Base-by-base conservation (phyloP, 1,140 invertebrate genomes). In the Drosophila bocki region DNA sequence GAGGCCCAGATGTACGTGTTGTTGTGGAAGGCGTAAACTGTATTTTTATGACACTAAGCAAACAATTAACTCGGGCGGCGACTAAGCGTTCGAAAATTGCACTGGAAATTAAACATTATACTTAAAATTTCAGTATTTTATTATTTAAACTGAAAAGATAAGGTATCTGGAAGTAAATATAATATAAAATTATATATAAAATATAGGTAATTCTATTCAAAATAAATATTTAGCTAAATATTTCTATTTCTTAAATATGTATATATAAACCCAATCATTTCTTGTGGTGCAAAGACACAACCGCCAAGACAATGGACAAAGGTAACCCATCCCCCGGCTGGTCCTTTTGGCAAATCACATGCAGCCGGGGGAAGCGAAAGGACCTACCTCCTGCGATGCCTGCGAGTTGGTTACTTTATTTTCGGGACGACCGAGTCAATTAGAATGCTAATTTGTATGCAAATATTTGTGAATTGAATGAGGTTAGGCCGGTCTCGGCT, bases 391-490 rank as follows among this genome's bases (percentile, higher is more conserved):
- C 35, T 12, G 48, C 50, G 22, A 59, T 7, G 22, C 58, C 71
- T 56, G 47, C 51, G 11, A 57, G 74, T 44, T 47, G 68, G 53
- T 68, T 75, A 88, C 58, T 80, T 80, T 79, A 84, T 75, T 87
- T 78, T 78, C 64, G 48, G 85, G 81, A 78, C 53, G n/a, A 33
- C 74, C 85, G 69, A 90, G 85, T 81, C 85, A 90, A 90, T 85
- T 85, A 85, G 78, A 88, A 88, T 88, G 75, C 85, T 88, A 90
- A 88, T 88, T 88, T 88, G 79, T 90, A 88, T 88, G 85, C 85
- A 88, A 88, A 88, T 88, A 81, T 90, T 84, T 84, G 84, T 67
- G 74, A 79, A 87, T 54, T 69, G 61, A 47, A 82, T 77, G 57
- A 69, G 62, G 59, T 61, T 54, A 47, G 59, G 58, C 61, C 22